phyloP scores from a whole-genome alignment of 2,797 vertebrate genomes.

The Amniataba percoides region DNA sequence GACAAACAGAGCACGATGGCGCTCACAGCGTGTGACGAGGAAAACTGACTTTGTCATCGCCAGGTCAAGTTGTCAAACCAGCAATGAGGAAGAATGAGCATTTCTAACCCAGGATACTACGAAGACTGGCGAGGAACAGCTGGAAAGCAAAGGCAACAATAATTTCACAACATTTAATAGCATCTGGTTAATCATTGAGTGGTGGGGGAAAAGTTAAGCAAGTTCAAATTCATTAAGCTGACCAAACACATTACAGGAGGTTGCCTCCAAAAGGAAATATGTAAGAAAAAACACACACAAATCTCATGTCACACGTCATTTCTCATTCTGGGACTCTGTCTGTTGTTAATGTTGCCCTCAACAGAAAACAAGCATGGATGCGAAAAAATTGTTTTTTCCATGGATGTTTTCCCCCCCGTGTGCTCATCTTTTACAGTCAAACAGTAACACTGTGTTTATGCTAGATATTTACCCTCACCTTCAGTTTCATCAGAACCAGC shows the following conservation, averaged over 20 bases:
- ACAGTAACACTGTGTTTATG: not conserved
- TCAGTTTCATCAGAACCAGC: not conserved
- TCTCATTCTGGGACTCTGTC: no score
- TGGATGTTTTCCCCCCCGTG: no score
- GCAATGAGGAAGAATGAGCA: constrained; percentile 3
- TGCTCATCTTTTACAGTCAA: not conserved
- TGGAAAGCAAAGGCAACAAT: no score
- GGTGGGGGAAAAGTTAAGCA: not conserved
- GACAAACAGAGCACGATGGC: constrained; percentile 16
- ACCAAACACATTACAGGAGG: not conserved
- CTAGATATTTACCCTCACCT: not conserved
- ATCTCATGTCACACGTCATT: no score
- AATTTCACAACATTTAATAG: not conserved
- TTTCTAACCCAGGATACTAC: not conserved
- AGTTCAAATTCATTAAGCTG: not conserved
- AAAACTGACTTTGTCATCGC: constrained; percentile 5
- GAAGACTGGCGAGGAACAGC: not conserved
- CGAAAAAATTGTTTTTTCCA: not conserved
- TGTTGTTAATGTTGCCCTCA: no score
- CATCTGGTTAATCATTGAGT: not conserved
- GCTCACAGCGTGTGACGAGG: not conserved
- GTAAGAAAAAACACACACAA: no score
- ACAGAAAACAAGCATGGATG: not conserved
- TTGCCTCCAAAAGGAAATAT: not conserved
- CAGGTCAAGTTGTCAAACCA: constrained; percentile 24